These are phyloP conservation scores for Zeugodacus cucurbitae DNA, from an alignment of 1,140 invertebrate species.

Conservation along the genomic window DNA sequence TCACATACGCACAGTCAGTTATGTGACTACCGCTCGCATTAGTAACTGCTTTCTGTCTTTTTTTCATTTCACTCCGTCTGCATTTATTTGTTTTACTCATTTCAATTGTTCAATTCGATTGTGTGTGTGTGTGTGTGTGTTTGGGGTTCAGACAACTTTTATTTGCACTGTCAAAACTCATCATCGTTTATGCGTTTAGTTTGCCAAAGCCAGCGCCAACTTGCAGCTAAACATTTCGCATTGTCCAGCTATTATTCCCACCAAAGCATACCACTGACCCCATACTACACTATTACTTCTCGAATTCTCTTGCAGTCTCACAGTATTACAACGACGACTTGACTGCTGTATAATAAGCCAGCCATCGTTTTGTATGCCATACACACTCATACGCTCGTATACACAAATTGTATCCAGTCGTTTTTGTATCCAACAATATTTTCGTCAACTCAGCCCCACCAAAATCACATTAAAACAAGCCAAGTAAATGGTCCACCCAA, in stretches of 20 bases:
- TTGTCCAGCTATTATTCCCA: not conserved
- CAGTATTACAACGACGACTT: not conserved
- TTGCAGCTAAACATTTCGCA: not conserved
- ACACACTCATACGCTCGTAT: not conserved
- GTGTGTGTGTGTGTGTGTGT: too few species aligned
- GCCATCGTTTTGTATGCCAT: not conserved
- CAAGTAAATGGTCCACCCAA: not conserved
- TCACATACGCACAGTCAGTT: not conserved
- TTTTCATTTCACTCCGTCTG: not conserved
- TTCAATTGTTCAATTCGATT: not conserved
- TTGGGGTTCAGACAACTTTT: not conserved
- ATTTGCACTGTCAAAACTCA: not conserved
- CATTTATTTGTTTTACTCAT: not conserved
- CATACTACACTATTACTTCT: too few species aligned
- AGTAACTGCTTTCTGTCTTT: not conserved
- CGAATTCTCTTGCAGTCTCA: not conserved
- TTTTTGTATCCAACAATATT: not conserved
- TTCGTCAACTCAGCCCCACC: not conserved
- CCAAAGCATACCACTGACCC: too few species aligned
- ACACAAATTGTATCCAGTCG: too few species aligned
- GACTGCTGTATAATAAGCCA: not conserved
- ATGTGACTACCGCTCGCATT: not conserved
- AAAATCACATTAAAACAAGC: conserved; percentile 2
- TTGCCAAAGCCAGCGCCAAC: not conserved
- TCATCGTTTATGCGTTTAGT: not conserved